Base-by-base conservation (phyloP, 2,888 invertebrate genomes). In the Pteria penguin region DNA sequence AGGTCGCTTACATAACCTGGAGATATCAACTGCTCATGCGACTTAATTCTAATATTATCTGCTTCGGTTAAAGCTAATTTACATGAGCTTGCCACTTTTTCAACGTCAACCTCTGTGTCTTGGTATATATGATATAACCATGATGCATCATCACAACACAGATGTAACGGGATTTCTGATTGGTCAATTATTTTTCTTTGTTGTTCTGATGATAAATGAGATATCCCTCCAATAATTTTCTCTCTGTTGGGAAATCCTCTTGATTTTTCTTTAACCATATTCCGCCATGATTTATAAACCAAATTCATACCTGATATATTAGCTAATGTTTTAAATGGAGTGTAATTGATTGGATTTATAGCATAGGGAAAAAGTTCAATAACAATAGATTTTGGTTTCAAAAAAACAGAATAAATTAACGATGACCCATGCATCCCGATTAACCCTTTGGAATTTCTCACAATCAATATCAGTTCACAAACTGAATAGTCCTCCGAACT, bases 361-460 rank as follows among this genome's bases (percentile, higher is more conserved):
- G 92, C 93, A 86, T 91, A 93, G 0, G 94, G 94, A 85, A 93
- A 94, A n/a, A 94, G 76, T 86, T 94, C 94, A 18, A 94, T 80
- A 2, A 93, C 79, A 60, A 89, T 76, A 33, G 92, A 87, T 27
- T 89, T 88, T 14, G 90, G 87, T 57, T 87, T 88, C 22, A 93
- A 78, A 84, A 93, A 93, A 72, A 93, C 79, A 14, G 92, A 85
- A 2, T 93, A 82, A 63, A 91, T 87, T 79, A 93, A 84, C 32
- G 92, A 89, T 4, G 93, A 93, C 8, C 93, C 93, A 86, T 93
- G 93, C 91, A 93, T 91, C 2, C 92, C 92, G 18, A 93, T 86
- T 1, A 93, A 78, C 14, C 92, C 84, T 29, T 68, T 79, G 3
- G 90, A 83, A 70, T 78, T 75, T 31, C 84, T 81, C 2, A 91